Conservation (phyloP, 2,797 vertebrate genomes). For the Poecilia picta region DNA sequence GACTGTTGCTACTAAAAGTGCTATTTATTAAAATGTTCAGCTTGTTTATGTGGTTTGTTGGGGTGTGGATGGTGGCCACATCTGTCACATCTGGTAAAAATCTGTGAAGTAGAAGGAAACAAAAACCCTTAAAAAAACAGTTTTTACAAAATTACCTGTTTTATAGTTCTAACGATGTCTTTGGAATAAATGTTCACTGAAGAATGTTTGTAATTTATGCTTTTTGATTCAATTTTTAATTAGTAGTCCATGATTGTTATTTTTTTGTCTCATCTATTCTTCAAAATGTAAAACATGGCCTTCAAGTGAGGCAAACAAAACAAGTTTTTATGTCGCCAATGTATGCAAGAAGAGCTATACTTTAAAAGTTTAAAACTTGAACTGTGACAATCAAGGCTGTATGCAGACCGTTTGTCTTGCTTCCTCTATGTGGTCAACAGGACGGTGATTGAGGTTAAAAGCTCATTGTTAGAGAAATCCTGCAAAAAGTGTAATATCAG, state of each 20-base stretch:
- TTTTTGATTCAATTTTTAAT: background rate
- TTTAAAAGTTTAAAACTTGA: background rate
- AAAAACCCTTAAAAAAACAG: background rate
- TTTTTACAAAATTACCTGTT: background rate
- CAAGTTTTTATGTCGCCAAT: background rate
- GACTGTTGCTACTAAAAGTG: slow-evolving; percentile 71
- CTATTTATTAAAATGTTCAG: slow-evolving; percentile 73
- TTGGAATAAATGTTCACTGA: background rate
- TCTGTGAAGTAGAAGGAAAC: background rate
- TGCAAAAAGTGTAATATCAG: background rate
- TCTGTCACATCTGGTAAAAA: background rate
- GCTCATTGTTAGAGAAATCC: background rate
- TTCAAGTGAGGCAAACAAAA: background rate
- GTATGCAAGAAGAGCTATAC: background rate
- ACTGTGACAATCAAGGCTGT: background rate
- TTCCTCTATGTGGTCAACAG: background rate
- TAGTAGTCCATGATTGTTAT: too few species aligned
- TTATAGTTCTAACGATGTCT: background rate
- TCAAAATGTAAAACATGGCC: background rate
- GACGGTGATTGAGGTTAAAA: background rate
- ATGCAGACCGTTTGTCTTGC: background rate
- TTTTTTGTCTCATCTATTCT: background rate
- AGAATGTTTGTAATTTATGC: background rate
- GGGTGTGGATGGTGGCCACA: background rate
- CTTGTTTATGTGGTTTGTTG: slow-evolving; percentile 27